Conservation (phyloP, 2,797 vertebrate genomes). For the Sebastes reedi region DNA sequence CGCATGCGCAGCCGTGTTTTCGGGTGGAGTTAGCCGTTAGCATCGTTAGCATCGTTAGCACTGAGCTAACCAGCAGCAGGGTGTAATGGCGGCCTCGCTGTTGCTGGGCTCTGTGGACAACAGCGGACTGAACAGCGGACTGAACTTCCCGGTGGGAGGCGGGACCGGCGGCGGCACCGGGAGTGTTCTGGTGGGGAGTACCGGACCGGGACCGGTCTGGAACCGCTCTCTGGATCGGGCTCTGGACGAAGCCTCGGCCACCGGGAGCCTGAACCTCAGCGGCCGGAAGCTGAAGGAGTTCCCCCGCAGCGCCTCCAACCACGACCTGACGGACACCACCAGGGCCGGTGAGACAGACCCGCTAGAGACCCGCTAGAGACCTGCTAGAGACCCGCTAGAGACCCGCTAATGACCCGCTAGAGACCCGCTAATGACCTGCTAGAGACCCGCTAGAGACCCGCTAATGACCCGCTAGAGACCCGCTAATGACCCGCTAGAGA, state of each 20-base stretch:
- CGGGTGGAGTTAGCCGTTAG: constrained; percentile 76
- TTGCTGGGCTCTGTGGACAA: constrained; percentile 84
- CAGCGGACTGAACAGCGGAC: constrained; percentile 52
- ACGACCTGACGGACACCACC: constrained; percentile 96
- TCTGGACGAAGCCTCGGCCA: constrained; percentile 92
- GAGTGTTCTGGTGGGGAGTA: constrained; percentile 33
- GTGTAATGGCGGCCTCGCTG: constrained; percentile 93
- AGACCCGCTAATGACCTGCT: too few relatives aligned
- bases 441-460: too few relatives aligned
- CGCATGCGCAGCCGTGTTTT: constrained; percentile 55
- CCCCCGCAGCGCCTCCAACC: constrained; percentile 91
- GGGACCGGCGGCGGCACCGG: constrained; percentile 5
- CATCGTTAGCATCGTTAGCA: neutral
- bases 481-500: too few relatives aligned
- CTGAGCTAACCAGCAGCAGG: constrained; percentile 57
- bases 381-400: too few relatives aligned
- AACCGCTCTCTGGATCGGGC: constrained; percentile 94
- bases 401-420: too few relatives aligned
- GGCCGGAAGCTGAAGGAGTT: constrained; percentile 99
- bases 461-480: too few relatives aligned
- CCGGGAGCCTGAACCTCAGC: constrained; percentile 92
- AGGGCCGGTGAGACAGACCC: constrained; percentile 84
- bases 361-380: too few relatives aligned
- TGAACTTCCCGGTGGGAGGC: constrained; percentile 72
- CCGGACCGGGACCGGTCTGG: constrained; percentile 78